Evolutionary conservation across 2,888 invertebrate genomes (phyloP), one percentile per base, ranked within the genome.

Genomic region (Tiliacea citrago): DNA sequence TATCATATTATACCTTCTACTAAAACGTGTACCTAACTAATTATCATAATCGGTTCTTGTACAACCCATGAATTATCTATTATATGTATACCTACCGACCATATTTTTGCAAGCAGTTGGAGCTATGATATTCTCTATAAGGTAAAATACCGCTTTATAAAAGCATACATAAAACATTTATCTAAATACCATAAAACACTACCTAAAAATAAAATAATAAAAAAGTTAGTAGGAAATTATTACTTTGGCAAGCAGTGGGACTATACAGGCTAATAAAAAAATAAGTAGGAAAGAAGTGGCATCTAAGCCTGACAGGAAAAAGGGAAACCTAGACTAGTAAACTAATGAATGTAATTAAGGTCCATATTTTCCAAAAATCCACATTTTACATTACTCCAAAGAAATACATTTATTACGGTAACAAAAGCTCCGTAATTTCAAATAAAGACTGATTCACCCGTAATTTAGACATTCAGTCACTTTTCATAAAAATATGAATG

Each of bases 11-110:
- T 24, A n/a, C n/a, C n/a, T 16, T 35, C 21, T 24, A 62, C 12
- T 35, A 68, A 24, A 21, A 39, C 42, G 1, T 51, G 10, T 12
- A 51, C 5, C n/a, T 29, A 39, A 29, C 42, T 53, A 8, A 45
- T 78, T 69, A 78, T 18, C 45, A 51, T 60, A 69, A 78, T 60
- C 0, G 5, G 7, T 47, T 35, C 58, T 69, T 18, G 51, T 45
- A 51, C 51, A 70, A 47, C 45, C 12, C 18, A 53, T 75, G 29
- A 29, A 47, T 51, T 77, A 45, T 51, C 45, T n/a, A n/a, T n/a
- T n/a, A n/a, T n/a, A 45, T 3, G 4, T 24, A 68, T 75, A 68
- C 35, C 42, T 29, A 51, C 45, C 12, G 6, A 47, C 24, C 51
- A 51, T 29, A 18, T n/a, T 70, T n/a, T 29, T 5, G 10, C 0